Conservation (phyloP, 2,797 vertebrate species). For the Alca torda region DNA sequence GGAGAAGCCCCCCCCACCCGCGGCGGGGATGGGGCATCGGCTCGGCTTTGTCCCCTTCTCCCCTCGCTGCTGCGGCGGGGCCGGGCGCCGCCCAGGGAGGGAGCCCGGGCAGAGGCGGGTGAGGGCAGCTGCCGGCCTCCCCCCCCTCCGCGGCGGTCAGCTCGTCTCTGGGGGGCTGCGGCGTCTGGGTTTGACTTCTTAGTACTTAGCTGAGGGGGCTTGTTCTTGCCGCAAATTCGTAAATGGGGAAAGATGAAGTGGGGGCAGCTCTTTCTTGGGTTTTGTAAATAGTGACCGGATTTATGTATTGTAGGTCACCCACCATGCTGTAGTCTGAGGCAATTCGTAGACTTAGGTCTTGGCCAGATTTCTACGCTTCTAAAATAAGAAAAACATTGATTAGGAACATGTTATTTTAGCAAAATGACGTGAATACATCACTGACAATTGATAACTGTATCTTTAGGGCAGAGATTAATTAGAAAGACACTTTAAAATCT, state of each 20-base stretch:
- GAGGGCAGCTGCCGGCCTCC: neutral
- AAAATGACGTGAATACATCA: neutral
- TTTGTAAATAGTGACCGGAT: neutral
- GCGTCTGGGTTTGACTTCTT: neutral
- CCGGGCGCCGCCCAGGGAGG: slow-evolving; percentile 8
- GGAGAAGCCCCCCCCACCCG: neutral
- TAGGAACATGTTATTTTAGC: neutral
- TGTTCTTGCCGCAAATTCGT: neutral
- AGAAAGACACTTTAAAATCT: neutral
- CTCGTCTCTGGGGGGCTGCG: neutral
- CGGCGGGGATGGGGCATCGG: neutral
- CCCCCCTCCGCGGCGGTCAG: neutral
- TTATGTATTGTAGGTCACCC: neutral
- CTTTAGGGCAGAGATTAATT: neutral
- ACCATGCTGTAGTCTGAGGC: neutral
- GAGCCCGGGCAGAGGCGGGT: neutral
- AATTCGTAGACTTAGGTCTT: neutral
- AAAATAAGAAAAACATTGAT: neutral
- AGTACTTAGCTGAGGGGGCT: neutral
- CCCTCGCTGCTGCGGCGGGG: neutral
- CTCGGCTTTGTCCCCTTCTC: neutral
- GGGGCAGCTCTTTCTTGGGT: neutral
- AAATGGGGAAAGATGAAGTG: neutral
- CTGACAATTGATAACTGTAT: neutral
- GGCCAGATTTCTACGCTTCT: neutral